A percentile compares a stretch with the other conserved stretches of the same genome.
These are phyloP conservation scores for Fopius arisanus DNA, from an alignment of 1,140 invertebrate species.

Conservation along the genomic window DNA sequence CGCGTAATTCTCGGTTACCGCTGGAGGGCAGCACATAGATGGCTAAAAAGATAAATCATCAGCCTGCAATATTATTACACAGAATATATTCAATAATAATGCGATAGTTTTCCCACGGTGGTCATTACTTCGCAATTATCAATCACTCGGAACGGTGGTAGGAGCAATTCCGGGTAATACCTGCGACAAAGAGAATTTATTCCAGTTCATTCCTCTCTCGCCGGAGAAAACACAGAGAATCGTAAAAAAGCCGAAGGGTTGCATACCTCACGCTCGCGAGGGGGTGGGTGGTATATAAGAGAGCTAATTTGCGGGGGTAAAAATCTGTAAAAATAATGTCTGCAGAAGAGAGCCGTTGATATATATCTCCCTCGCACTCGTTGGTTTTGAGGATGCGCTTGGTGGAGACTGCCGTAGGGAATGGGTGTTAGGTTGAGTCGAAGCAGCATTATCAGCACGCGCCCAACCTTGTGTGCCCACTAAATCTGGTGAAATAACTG, in stretches of 20 bases:
- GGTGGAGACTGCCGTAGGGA: neutral
- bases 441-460: constrained; percentile 62
- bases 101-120: too few species aligned
- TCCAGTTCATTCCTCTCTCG: too few species aligned
- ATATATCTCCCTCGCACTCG: neutral
- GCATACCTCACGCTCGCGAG: neutral
- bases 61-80: too few species aligned
- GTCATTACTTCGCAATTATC: too few species aligned
- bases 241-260: neutral
- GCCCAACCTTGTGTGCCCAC: constrained; percentile 58
- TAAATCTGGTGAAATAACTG: constrained; percentile 59
- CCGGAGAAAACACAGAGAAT: too few species aligned
- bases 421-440: constrained; percentile 28
- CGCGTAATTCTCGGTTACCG: neutral
- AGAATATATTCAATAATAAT: too few species aligned
- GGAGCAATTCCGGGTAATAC: neutral
- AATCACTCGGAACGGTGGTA: too few species aligned
- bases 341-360: neutral
- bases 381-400: neutral
- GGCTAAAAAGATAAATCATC: neutral
- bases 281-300: neutral
- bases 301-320: neutral
- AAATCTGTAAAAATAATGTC: neutral
- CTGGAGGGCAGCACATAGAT: neutral
- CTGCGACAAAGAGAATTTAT: neutral